Conservation (phyloP, 2,888 invertebrate species). For the Synanthedon andrenaeformis region DNA sequence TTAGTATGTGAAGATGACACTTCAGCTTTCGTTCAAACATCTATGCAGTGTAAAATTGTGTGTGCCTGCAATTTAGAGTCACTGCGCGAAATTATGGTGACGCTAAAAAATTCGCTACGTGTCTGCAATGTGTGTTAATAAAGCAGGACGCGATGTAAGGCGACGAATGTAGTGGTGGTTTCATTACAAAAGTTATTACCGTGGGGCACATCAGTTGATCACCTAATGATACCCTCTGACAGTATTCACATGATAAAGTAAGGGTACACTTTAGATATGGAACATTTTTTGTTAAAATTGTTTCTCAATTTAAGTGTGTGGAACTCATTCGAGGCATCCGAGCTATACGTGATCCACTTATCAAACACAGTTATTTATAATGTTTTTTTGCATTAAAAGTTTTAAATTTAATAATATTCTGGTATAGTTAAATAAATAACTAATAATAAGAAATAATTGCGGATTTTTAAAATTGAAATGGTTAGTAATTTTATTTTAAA, state of each 20-base stretch:
- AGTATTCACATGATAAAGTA: conserved; percentile 3
- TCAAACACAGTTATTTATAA: too few relatives aligned
- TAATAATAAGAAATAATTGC: too few relatives aligned
- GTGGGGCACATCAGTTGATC: conserved; percentile 10
- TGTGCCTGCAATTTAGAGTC: neutral
- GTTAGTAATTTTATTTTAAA: too few relatives aligned
- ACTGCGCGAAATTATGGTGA: conserved; percentile 2
- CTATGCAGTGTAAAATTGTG: neutral
- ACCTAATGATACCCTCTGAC: conserved; percentile 17
- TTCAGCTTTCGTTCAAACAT: neutral
- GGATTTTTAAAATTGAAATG: too few relatives aligned
- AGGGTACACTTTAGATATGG: neutral
- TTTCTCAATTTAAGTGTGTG: too few relatives aligned
- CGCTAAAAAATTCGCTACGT: neutral
- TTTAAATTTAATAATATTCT: too few relatives aligned
- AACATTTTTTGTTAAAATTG: too few relatives aligned
- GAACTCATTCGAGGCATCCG: too few relatives aligned
- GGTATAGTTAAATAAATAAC: too few relatives aligned
- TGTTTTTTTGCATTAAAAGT: too few relatives aligned
- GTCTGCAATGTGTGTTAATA: conserved; percentile 13
- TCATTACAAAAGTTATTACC: conserved; percentile 25
- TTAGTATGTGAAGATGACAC: neutral
- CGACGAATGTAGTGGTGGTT: conserved; percentile 14
- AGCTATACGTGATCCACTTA: too few relatives aligned
- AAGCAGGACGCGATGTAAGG: conserved; percentile 21